phyloP scores from a whole-genome alignment of 2,888 invertebrate species.

The Synanthedon vespiformis region DNA sequence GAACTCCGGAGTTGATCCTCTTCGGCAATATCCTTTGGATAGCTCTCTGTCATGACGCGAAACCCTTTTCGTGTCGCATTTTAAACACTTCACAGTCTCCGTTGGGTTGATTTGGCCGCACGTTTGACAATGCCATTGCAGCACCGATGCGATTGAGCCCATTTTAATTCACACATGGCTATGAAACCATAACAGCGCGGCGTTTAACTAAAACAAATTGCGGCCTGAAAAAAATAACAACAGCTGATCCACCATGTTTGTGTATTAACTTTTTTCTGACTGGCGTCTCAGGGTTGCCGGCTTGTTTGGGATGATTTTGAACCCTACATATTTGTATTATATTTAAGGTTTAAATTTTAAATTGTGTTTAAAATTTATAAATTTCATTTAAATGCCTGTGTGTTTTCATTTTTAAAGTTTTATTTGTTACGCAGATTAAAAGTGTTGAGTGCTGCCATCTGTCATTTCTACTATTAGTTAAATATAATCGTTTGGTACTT shows the following conservation, averaged over 20 bases:
- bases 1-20: conserved; percentile 56
- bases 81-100: conserved; percentile 84
- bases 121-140: conserved; percentile 92
- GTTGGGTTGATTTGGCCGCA: conserved; percentile 91
- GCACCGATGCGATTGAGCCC: conserved; percentile 94
- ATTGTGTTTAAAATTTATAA: no score
- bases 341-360: no score
- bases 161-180: conserved; percentile 75
- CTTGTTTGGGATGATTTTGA: not conserved
- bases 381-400: no score
- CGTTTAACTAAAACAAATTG: conserved; percentile 58
- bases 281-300: not conserved
- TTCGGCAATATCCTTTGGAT: conserved; percentile 43
- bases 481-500: no score
- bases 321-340: not conserved
- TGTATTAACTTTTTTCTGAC: conserved; percentile 44
- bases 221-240: conserved; percentile 56
- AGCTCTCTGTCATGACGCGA: conserved; percentile 67
- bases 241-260: conserved; percentile 75
- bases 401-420: no score
- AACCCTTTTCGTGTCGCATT: conserved; percentile 80
- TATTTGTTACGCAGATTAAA: no score
- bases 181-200: conserved; percentile 61
- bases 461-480: no score
- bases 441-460: no score